Evolutionary conservation across 2,888 invertebrate genomes (phyloP).

Genomic region (Thysanoteuthis rhombus): DNA sequence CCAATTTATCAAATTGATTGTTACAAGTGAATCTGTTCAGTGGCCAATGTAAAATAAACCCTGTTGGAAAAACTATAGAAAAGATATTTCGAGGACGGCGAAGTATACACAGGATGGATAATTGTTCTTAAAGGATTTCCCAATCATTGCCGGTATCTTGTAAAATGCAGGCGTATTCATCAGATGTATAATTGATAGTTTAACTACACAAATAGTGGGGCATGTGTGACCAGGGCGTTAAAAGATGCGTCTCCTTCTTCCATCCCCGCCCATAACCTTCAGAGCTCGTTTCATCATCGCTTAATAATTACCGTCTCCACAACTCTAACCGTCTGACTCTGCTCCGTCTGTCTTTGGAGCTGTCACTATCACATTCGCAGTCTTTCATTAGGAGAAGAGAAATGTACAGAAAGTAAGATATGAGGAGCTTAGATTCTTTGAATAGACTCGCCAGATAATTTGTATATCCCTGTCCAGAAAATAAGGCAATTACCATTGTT

Average conservation of each 20-base stretch:
- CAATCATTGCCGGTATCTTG: background rate
- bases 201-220: slow-evolving; percentile 12
- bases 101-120: background rate
- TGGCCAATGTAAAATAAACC: background rate
- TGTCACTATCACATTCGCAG: background rate
- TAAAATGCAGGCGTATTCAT: background rate
- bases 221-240: slow-evolving; percentile 12
- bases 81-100: background rate
- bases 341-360: background rate
- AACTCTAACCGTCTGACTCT: background rate
- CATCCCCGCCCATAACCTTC: background rate
- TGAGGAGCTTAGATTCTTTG: background rate
- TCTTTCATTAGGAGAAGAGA: background rate
- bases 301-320: background rate
- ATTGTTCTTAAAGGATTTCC: background rate
- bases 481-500: background rate
- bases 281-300: background rate
- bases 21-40: background rate
- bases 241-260: background rate
- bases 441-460: background rate
- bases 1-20: background rate
- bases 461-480: background rate
- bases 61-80: background rate
- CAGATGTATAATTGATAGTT: slow-evolving; percentile 12
- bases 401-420: background rate